Evolutionary conservation across 1,140 invertebrate genomes (phyloP), one percentile per base, ranked within the genome.

Genomic region (Chlorops oryzae): DNA sequence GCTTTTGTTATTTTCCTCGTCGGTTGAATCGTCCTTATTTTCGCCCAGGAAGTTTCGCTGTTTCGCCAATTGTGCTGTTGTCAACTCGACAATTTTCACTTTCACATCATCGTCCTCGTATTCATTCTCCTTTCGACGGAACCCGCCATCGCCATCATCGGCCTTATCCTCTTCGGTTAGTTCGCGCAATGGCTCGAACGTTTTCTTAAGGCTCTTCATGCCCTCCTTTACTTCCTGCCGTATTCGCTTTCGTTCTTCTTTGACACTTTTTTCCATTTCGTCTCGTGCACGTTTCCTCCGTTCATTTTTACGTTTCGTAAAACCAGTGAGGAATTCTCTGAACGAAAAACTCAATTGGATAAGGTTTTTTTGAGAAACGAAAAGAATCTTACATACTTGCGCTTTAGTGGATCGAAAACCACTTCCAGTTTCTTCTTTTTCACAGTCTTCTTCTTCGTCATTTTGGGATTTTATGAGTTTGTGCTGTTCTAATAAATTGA

Each of bases 291-390:
- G 81, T 57, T 83, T 80, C 54, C 81, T 80, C 47, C 86, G 74
- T 64, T 86, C 79, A 17, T 86, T 59, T 65, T 89, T 89, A 54
- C 86, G 73, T 70, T 87, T 88, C 35, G 78, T 84, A 72, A 89
- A 89, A 5, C 86, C 86, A 49, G 80, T 81, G 25, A 89, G 71
- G 65, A 85, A 89, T 32, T 88, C 84, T 69, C 82, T 82, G 52
- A 7, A 56, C 56, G 44, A 32, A 22, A 12, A 7, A 0, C 1
- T 18, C 3, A 17, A 28, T 25, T 43, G 15, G 12, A 13, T 21
- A 27, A 32, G 2, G 20, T 27, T 21, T 10, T 40, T n/a, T 24
- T 25, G 22, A 48, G 21, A 44, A 22, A 12, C 23, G 17, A 27
- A 22, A 12, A 9, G 38, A 53, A 28, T n/a, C 45, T 34, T 40